These are phyloP conservation scores for Tapera naevia DNA, from an alignment of 2,797 vertebrate species.

Conservation along the genomic window DNA sequence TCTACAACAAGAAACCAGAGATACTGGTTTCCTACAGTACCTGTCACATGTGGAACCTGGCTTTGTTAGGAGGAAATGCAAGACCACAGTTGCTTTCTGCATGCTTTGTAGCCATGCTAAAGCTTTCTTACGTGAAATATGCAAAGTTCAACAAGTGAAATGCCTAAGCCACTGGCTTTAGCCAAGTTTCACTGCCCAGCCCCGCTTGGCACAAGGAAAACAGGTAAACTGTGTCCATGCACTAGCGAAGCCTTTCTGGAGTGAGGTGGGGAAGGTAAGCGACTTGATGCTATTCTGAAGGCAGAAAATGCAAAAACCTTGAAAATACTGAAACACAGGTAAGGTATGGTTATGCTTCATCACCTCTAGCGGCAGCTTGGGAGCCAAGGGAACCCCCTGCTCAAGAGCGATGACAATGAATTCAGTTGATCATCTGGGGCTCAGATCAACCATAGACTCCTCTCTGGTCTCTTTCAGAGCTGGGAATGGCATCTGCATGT, in stretches of 20 bases:
- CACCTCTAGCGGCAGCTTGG: not conserved
- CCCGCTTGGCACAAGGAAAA: not conserved
- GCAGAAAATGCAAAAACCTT: not conserved
- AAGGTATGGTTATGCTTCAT: fast-evolving
- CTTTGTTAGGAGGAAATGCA: not conserved
- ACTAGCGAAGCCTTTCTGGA: not conserved
- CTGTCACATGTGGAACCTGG: fast-evolving
- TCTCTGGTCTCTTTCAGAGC: not conserved
- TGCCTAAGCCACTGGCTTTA: not conserved
- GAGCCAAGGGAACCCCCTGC: fast-evolving
- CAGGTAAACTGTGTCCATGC: not conserved
- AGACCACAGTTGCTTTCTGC: not conserved
- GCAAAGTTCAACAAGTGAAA: fast-evolving
- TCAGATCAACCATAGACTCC: fast-evolving
- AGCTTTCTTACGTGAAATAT: not conserved
- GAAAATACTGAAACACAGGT: not conserved
- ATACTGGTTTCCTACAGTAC: fast-evolving
- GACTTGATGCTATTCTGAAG: not conserved
- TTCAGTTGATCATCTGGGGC: not conserved
- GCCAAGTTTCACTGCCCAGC: not conserved
- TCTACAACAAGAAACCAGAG: fast-evolving
- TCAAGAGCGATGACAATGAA: not conserved
- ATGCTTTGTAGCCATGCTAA: not conserved
- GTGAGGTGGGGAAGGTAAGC: not conserved
- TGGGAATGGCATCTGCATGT: not conserved